These are phyloP conservation scores for Lasioglossum pauxillum DNA, from an alignment of 2,888 invertebrate genomes.

Conservation along the genomic window DNA sequence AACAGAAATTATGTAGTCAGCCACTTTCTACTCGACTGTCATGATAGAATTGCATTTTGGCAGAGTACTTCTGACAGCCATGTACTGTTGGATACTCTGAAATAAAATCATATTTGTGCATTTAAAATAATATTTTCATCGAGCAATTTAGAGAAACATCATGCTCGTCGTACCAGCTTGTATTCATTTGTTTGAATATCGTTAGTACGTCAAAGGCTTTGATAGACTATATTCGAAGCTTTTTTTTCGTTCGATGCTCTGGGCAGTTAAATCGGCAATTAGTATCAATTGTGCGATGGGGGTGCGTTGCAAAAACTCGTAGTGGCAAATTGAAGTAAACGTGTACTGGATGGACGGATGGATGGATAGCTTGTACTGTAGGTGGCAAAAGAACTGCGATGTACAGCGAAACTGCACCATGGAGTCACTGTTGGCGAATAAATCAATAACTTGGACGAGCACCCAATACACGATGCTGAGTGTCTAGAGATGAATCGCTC, in stretches of 20 bases:
- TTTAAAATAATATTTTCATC: background rate
- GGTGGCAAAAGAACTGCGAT: background rate
- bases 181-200: background rate
- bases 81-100: background rate
- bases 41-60: background rate
- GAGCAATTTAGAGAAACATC: background rate
- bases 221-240: background rate
- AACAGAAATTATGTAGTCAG: background rate
- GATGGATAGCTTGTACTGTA: background rate
- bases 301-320: background rate
- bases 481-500: conserved; percentile 10
- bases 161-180: background rate
- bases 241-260: background rate
- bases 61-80: background rate
- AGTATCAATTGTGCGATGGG: background rate
- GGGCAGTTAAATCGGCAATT: background rate
- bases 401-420: conserved; percentile 6
- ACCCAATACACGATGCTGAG: conserved; percentile 18
- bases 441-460: conserved; percentile 25
- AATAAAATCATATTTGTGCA: background rate
- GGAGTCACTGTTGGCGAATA: background rate
- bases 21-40: conserved; percentile 1
- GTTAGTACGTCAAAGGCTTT: no score
- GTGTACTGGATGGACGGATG: background rate
- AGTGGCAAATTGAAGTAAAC: background rate